Base-by-base conservation (phyloP, 2,888 invertebrate genomes). In the Orthonevra nobilis region DNA sequence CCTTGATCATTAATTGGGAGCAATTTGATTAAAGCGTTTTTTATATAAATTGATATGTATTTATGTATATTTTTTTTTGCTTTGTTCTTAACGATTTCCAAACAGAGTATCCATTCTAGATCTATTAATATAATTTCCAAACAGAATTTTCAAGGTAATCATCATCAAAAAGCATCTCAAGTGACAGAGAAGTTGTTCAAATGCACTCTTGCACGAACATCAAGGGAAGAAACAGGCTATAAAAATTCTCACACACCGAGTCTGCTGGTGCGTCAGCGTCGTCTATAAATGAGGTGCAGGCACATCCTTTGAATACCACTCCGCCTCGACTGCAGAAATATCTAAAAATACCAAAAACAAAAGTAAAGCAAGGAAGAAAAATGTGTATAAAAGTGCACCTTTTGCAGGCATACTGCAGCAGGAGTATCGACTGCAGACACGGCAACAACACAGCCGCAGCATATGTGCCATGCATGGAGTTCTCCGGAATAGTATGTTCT, bases 81-180 rank as follows among this genome's bases (percentile, higher is more conserved):
- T 26, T 46, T 48, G 42, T 70, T 9, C 7, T 2, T 7, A n/a
- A 23, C 40, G 23, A n/a, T 4, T 23, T 61, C 40, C 54, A 7
- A 79, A 79, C 72, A 79, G 66, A 79, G 48, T 52, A 44, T 46
- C 44, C 61, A 38, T 46, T n/a, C n/a, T n/a, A n/a, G 23, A n/a
- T 4, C 5, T 61, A 32, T 48, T 6, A 79, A 79, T 73, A 79
- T 73, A 79, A 52, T 52, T 46, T 46, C 44, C 61, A 38, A 52
- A 58, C 17, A 26, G 58, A 50, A 40, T 60, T 77, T 77, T 77
- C 77, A 79, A 79, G 73, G 73, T 79, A 79, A 75, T 74, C 68
- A 70, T 42, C 70, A 70, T 61, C 30, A 61, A 48, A 69, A 75
- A 40, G 61, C 42, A 69, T 75, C 56, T 69, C 61, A 63, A 54